These are phyloP conservation scores for Xenops minutus DNA, from an alignment of 2,797 vertebrate genomes.

Conservation along the genomic window DNA sequence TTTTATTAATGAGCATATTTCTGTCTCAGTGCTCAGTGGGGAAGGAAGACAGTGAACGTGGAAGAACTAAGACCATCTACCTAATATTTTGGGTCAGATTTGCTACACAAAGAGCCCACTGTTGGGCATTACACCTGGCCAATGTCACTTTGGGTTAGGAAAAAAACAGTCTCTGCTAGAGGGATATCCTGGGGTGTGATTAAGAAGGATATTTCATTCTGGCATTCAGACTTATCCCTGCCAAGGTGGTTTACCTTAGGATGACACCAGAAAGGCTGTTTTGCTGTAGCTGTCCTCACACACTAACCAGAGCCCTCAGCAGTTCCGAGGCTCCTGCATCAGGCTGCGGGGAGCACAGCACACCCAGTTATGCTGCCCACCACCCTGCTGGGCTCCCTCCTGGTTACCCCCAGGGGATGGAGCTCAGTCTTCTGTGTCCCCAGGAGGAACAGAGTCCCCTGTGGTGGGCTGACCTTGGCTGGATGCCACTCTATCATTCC, in stretches of 20 bases:
- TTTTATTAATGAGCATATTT: slow-evolving; percentile 11
- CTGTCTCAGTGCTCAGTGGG: background rate
- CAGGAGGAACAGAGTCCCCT: background rate
- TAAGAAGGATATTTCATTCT: background rate
- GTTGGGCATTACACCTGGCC: background rate
- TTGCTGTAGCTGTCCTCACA: background rate
- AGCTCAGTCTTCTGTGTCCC: background rate
- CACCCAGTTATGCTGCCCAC: background rate
- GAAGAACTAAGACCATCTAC: background rate
- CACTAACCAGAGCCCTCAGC: background rate
- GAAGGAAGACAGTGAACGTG: background rate
- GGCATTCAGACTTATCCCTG: background rate
- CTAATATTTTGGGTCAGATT: background rate
- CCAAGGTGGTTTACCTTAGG: background rate
- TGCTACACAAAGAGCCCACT: background rate
- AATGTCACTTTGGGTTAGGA: background rate
- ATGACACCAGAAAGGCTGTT: background rate
- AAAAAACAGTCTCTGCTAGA: background rate
- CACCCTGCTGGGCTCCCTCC: background rate
- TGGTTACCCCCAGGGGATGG: background rate
- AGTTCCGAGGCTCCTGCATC: background rate
- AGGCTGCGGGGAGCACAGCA: background rate
- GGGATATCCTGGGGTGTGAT: background rate
- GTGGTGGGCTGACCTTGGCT: background rate
- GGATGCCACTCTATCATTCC: background rate